Evolutionary conservation across 92 coral and sea anemone genomes (phyloP).

Genomic region (Plumapathes pennacea): DNA sequence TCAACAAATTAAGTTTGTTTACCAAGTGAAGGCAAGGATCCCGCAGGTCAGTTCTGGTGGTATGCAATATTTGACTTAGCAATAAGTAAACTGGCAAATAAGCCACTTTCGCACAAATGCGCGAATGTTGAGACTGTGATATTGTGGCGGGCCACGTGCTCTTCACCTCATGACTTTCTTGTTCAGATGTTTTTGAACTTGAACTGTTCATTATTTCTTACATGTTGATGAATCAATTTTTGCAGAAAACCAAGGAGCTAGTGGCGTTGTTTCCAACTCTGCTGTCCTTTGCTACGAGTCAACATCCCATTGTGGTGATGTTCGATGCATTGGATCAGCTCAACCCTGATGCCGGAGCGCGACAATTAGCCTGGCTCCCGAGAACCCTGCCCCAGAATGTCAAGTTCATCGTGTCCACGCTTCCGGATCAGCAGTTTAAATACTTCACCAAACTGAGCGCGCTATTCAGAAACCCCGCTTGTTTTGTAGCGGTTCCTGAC

Average conservation of each 20-base stretch:
- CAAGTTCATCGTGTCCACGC: slow-evolving; percentile 74
- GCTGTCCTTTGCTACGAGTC: slow-evolving; percentile 58
- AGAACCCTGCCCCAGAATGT: slow-evolving; percentile 66
- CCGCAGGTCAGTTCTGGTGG: slow-evolving; percentile 74
- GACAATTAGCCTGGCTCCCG: slow-evolving; percentile 76
- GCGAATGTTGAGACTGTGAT: too few species aligned
- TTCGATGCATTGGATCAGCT: slow-evolving; percentile 82
- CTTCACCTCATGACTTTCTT: too few species aligned
- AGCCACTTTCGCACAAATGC: too few species aligned
- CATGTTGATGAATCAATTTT: too few species aligned
- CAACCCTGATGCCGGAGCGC: slow-evolving; percentile 59
- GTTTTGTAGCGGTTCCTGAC: slow-evolving; percentile 61
- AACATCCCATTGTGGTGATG: slow-evolving; percentile 56
- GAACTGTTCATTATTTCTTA: too few species aligned
- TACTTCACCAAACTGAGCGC: slow-evolving; percentile 77
- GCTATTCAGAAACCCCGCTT: slow-evolving; percentile 51
- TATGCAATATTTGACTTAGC: too few species aligned
- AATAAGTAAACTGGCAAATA: too few species aligned
- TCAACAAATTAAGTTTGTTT: slow-evolving; percentile 57
- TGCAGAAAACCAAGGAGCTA: slow-evolving; percentile 56
- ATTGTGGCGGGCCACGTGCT: too few species aligned
- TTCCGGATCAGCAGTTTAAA: slow-evolving; percentile 68
- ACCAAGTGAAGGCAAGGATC: slow-evolving; percentile 28
- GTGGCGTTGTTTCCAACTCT: slow-evolving; percentile 51
- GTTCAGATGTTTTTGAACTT: too few species aligned